Conservation (phyloP, 1,140 invertebrate genomes). For the Drosophila punjabiensis region DNA sequence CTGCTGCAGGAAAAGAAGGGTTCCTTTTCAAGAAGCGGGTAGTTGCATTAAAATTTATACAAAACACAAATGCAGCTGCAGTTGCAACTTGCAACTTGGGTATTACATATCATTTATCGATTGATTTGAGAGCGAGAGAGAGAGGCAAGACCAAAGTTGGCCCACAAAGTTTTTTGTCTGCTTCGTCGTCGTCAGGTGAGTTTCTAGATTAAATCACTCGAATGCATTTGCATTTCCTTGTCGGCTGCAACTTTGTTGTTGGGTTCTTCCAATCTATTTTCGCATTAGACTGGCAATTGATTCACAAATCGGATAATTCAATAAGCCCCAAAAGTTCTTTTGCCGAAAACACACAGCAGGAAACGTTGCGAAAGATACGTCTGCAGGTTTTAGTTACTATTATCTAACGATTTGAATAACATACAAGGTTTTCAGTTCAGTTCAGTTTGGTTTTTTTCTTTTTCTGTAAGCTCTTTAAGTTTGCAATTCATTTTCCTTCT, state of each 20-base stretch:
- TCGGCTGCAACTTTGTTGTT: constrained; percentile 23
- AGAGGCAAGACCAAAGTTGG: constrained; percentile 47
- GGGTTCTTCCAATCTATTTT: constrained; percentile 52
- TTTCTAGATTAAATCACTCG: constrained; percentile 63
- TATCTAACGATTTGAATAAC: constrained; percentile 10
- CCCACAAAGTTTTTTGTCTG: constrained; percentile 47
- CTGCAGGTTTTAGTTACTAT: constrained; percentile 6
- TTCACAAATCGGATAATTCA: constrained; percentile 77
- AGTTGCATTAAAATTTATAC: constrained; percentile 64
- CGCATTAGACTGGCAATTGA: constrained; percentile 72
- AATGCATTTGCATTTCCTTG: constrained; percentile 66
- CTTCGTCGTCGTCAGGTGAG: constrained; percentile 47
- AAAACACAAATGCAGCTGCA: constrained; percentile 54
- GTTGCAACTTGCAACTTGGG: constrained; percentile 29
- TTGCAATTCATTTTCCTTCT: constrained; percentile 39
- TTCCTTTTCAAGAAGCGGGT: background rate
- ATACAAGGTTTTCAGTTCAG: background rate
- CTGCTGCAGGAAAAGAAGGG: background rate
- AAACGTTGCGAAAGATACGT: constrained; percentile 3
- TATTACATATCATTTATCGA: constrained; percentile 83
- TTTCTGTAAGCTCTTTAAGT: constrained; percentile 25
- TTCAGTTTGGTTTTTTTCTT: background rate
- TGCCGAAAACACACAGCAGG: background rate
- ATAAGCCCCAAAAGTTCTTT: constrained; percentile 58
- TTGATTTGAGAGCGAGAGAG: constrained; percentile 55